These are phyloP conservation scores for Diplazon laetatorius DNA, from an alignment of 2,888 invertebrate species.

Conservation along the genomic window DNA sequence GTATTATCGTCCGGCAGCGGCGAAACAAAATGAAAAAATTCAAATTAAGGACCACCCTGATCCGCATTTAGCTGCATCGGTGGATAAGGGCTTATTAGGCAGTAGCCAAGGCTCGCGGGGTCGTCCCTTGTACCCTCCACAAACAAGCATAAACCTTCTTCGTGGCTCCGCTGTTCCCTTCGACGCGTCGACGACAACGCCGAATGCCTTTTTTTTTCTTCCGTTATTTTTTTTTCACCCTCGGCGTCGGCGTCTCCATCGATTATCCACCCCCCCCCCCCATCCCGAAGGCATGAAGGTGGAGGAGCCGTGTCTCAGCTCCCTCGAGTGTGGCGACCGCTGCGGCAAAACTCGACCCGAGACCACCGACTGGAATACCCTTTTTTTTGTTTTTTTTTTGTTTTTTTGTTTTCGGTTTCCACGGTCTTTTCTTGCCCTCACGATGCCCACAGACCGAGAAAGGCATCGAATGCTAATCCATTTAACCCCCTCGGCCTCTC, in stretches of 20 bases:
- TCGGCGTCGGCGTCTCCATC: slow-evolving; percentile 61
- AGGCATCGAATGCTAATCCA: slow-evolving; percentile 40
- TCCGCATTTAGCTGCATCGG: background rate
- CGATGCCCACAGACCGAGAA: slow-evolving; percentile 41
- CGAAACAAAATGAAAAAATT: too few species aligned
- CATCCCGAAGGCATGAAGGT: slow-evolving; percentile 47
- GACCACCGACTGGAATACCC: slow-evolving; percentile 44
- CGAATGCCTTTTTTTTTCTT: slow-evolving; percentile 59
- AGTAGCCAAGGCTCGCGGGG: slow-evolving; percentile 50
- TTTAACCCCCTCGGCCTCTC: slow-evolving; percentile 15
- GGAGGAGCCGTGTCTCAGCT: slow-evolving; percentile 58
- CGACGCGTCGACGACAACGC: slow-evolving; percentile 45
- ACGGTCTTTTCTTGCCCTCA: slow-evolving; percentile 17
- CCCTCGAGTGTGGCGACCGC: slow-evolving; percentile 62
- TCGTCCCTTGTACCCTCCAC: background rate
- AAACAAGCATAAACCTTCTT: slow-evolving; percentile 24
- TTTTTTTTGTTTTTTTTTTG: slow-evolving; percentile 32
- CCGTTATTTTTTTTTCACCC: too few species aligned
- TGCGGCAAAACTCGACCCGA: background rate
- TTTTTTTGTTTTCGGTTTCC: background rate
- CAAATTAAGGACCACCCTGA: too few species aligned
- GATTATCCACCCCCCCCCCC: too few species aligned
- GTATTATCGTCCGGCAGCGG: too few species aligned
- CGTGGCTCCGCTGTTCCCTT: slow-evolving; percentile 20
- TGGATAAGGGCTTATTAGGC: slow-evolving; percentile 66